Percentiles rank a stretch among this genome's conserved stretches.
Conservation (phyloP, 2,113 vertebrate species). For the Podocnemis expansa region DNA sequence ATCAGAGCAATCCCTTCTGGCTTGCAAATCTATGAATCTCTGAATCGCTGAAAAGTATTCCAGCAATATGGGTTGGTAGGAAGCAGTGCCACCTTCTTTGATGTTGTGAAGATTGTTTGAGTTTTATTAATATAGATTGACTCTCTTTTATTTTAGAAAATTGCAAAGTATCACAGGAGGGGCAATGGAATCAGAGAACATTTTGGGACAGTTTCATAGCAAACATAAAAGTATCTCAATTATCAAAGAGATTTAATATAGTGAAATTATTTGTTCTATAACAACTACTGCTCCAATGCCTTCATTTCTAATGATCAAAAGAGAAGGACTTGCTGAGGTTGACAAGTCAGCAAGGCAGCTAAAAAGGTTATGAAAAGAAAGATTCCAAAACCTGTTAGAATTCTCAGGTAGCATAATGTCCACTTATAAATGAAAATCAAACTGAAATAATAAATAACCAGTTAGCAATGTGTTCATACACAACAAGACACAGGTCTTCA, state of each 20-base stretch:
- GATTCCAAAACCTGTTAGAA: not conserved
- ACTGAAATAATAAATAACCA: not conserved
- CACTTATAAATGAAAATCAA: not conserved
- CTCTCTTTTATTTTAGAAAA: slow-evolving; percentile 45
- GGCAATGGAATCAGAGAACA: not conserved
- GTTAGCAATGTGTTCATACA: not conserved
- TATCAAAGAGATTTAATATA: slow-evolving; percentile 31
- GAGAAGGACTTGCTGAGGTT: slow-evolving; percentile 22
- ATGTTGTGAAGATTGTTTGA: slow-evolving; percentile 19
- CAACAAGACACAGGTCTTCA: not conserved
- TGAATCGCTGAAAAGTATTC: not conserved
- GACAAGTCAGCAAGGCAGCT: not conserved
- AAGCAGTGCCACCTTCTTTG: slow-evolving; percentile 2
- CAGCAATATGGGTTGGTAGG: not conserved
- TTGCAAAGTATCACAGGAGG: not conserved
- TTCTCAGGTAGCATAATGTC: not conserved
- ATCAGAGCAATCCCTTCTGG: not conserved
- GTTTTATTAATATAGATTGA: slow-evolving; percentile 22
- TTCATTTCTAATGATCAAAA: slow-evolving; percentile 22
- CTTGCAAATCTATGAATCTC: not conserved
- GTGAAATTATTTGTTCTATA: slow-evolving; percentile 29
- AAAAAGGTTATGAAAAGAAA: not conserved
- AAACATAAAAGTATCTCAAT: slow-evolving; percentile 42
- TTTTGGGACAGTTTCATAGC: not conserved
- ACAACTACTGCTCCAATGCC: not conserved